Evolutionary conservation across 2,888 invertebrate genomes (phyloP).

Genomic region (Tupiocoris notatus): DNA sequence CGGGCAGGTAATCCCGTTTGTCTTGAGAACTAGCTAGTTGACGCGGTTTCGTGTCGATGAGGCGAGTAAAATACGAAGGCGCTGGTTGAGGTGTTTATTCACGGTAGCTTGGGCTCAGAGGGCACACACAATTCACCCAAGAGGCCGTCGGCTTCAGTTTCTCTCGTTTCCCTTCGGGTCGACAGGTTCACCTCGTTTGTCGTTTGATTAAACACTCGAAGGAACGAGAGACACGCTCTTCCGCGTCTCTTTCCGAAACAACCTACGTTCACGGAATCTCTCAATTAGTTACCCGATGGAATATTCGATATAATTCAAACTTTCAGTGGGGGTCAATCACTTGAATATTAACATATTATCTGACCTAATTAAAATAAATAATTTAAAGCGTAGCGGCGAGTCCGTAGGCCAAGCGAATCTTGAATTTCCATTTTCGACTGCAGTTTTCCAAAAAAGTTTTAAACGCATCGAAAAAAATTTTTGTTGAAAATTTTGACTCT

Average conservation of each 20-base stretch:
- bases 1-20: background rate
- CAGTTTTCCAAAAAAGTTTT: too few species aligned
- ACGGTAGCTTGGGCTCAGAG: background rate
- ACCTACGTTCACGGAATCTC: background rate
- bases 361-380: too few species aligned
- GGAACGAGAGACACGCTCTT: background rate
- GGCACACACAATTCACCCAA: background rate
- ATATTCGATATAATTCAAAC: too few species aligned
- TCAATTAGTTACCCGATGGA: background rate
- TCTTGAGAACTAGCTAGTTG: background rate
- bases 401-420: too few species aligned
- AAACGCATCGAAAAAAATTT: too few species aligned
- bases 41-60: background rate
- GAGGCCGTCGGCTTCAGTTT: background rate
- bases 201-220: conserved; percentile 23
- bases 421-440: too few species aligned
- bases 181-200: conserved; percentile 10
- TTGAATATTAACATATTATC: too few species aligned
- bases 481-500: too few species aligned
- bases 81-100: background rate
- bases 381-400: too few species aligned
- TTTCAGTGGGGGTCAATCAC: too few species aligned
- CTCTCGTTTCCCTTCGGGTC: background rate
- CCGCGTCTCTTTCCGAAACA: background rate
- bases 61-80: background rate